phyloP scores from a whole-genome alignment of 2,888 invertebrate species.

The Monochamus alternatus region DNA sequence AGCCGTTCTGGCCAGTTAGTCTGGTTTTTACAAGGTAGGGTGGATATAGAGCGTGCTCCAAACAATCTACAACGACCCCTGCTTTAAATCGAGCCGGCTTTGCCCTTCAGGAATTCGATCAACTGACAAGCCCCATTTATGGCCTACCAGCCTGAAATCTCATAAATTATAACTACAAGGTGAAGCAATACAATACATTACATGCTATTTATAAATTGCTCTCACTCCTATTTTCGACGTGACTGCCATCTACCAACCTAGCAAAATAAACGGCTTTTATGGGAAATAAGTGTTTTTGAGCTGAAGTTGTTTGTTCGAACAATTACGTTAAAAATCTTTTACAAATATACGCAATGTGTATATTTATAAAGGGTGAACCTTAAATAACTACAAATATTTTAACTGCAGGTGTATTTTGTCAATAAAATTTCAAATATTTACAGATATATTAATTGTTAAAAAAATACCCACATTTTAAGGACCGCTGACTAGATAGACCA shows the following conservation, averaged over 20 bases:
- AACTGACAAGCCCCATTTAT: slow-evolving; percentile 39
- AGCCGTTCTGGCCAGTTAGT: slow-evolving; percentile 39
- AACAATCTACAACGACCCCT: slow-evolving; percentile 30
- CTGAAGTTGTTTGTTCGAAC: not conserved
- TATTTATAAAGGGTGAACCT: too few species aligned
- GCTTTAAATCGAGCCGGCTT: slow-evolving; percentile 36
- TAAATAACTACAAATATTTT: too few species aligned
- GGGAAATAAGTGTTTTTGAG: not conserved
- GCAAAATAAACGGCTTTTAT: not conserved
- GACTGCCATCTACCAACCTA: not conserved
- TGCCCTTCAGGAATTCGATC: slow-evolving; percentile 43
- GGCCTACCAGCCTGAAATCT: slow-evolving; percentile 30
- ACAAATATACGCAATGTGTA: too few species aligned
- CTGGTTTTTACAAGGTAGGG: slow-evolving; percentile 38
- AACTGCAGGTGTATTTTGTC: too few species aligned
- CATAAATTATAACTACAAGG: slow-evolving; percentile 32
- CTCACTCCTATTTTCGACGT: not conserved
- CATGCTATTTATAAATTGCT: slow-evolving; percentile 7
- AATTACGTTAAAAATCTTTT: too few species aligned
- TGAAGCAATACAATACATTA: slow-evolving; percentile 26
- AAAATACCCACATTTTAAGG: too few species aligned
- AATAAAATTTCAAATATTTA: too few species aligned
- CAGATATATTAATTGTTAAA: too few species aligned
- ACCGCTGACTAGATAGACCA: too few species aligned
- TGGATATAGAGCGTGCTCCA: slow-evolving; percentile 27